Base-by-base conservation (phyloP, 2,888 invertebrate species). In the Chalcosyrphus nemorum region DNA sequence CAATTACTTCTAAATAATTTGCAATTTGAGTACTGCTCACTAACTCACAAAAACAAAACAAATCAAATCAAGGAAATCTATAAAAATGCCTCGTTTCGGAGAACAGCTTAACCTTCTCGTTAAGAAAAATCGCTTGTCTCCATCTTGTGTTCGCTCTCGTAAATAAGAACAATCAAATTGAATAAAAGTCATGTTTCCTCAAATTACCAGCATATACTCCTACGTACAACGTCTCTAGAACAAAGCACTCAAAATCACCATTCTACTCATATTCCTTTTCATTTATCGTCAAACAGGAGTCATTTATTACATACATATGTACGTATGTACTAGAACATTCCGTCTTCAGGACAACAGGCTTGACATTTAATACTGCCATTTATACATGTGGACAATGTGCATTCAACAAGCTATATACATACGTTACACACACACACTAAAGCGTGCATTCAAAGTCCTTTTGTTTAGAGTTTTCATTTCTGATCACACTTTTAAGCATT, bases 171-270 rank as follows among this genome's bases (percentile, higher is more conserved):
- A 59, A 72, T 72, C 52, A 29, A 52, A 27, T 50, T 41, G 52
- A 61, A 52, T 61, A 41, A 72, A 52, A 29, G 19, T 17, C 61
- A 13, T 72, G 61, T 61, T 41, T 72, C 15, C 72, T 72, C 52
- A 41, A 72, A 72, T 72, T 72, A 72, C 72, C 21, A 21, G n/a
- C n/a, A n/a, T n/a, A n/a, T n/a, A n/a, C n/a, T n/a, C n/a, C n/a
- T n/a, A n/a, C n/a, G n/a, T n/a, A n/a, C n/a, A n/a, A n/a, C n/a
- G n/a, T n/a, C 47, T 57, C 11, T 17, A 3, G 17, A 45, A 63
- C 35, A 54, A 63, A 63, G 41, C 61, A 17, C 43, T 71, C n/a
- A 24, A 47, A 35, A 35, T 47, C 32, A 17, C 24, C 19, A 24
- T 52, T 41, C 13, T n/a, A n/a, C n/a, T n/a, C 32, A 35, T 35